Conservation (phyloP, 2,888 invertebrate species). For the Leptothorax acervorum region DNA sequence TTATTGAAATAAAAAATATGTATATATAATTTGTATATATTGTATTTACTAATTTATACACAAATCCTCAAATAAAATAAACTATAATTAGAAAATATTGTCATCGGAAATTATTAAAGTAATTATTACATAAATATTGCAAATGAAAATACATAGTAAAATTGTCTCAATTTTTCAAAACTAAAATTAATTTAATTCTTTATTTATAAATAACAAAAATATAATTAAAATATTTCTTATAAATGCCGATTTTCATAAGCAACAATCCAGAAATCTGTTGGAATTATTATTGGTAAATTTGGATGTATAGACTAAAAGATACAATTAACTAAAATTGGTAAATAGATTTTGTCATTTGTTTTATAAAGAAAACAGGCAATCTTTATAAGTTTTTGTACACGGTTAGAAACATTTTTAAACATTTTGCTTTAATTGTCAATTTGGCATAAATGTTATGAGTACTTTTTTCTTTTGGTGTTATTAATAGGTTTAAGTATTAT, state of each 20-base stretch:
- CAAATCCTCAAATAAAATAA: not conserved
- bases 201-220: not conserved
- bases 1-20: not conserved
- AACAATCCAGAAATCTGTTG: not conserved
- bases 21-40: not conserved
- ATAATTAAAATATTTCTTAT: not conserved
- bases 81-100: not conserved
- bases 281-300: not conserved
- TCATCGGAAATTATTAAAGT: not conserved
- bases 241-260: not conserved
- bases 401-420: not conserved
- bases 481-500: not conserved
- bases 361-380: not conserved
- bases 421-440: not conserved
- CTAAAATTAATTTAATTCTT: not conserved
- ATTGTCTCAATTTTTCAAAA: not conserved
- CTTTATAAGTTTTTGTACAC: not conserved
- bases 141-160: not conserved
- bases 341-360: not conserved
- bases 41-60: not conserved
- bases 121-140: not conserved
- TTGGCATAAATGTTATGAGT: not conserved
- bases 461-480: not conserved
- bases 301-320: not conserved
- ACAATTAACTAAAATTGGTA: not conserved